Evolutionary conservation across 1,140 invertebrate species (phyloP).

Genomic region (Cherax destructor): DNA sequence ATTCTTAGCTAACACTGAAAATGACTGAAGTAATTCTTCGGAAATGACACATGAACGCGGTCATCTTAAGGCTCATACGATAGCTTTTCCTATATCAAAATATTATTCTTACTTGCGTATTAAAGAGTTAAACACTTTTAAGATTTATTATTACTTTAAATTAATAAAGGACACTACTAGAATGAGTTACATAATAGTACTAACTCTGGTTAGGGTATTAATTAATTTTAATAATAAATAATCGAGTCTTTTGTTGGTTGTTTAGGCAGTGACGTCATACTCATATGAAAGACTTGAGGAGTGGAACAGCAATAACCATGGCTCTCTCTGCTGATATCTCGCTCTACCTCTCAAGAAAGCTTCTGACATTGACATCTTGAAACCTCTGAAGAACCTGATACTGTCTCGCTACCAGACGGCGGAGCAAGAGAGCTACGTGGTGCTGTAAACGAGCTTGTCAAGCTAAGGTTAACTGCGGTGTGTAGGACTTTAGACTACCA

Average conservation of each 20-base stretch:
- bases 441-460: slow-evolving; percentile 91
- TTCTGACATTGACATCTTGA: slow-evolving; percentile 94
- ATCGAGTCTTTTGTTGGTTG: slow-evolving; percentile 42
- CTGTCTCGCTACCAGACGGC: slow-evolving; percentile 88
- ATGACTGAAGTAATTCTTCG: neutral
- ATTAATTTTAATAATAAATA: neutral
- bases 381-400: slow-evolving; percentile 94
- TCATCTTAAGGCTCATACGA: neutral
- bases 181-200: neutral
- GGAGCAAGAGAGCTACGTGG: slow-evolving; percentile 86
- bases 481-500: slow-evolving; percentile 96
- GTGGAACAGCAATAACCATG: neutral
- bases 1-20: neutral
- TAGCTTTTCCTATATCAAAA: neutral
- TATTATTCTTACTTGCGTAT: neutral
- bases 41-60: neutral
- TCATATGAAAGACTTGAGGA: slow-evolving; percentile 54
- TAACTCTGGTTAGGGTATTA: neutral
- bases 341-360: slow-evolving; percentile 94
- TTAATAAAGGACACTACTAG: neutral
- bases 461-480: slow-evolving; percentile 90
- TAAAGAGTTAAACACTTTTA: neutral
- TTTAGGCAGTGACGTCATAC: slow-evolving; percentile 56
- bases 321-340: slow-evolving; percentile 79
- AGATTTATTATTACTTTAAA: neutral